These are phyloP conservation scores for Apostichopus japonicus DNA, from an alignment of 35 echinoderm and acorn worm species.

Conservation along the genomic window DNA sequence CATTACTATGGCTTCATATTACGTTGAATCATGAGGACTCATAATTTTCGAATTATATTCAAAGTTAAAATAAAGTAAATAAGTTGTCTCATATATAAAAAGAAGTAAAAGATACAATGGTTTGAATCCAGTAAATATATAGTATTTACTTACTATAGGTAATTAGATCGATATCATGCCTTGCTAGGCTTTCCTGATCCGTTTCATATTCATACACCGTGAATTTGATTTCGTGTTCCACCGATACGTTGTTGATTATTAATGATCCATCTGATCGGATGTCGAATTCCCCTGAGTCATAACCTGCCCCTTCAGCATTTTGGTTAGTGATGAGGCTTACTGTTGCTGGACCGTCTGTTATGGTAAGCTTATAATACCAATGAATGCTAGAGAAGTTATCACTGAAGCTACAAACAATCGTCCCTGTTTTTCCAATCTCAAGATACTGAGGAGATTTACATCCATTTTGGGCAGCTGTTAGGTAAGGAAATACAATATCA, in stretches of 20 bases:
- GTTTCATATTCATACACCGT: neutral
- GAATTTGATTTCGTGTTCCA: neutral
- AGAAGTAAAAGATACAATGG: too few relatives aligned
- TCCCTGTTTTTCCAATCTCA: neutral
- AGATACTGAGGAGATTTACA: neutral
- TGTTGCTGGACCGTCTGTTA: neutral
- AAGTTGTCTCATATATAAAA: too few relatives aligned
- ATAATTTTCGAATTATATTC: too few relatives aligned
- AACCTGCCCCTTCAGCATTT: neutral
- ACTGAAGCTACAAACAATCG: neutral
- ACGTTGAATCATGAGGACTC: too few relatives aligned
- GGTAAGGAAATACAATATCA: too few relatives aligned
- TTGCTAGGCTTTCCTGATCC: neutral
- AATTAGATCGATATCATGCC: neutral
- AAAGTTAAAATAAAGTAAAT: too few relatives aligned
- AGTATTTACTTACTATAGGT: neutral
- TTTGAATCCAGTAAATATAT: too few relatives aligned
- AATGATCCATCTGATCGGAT: slow-evolving; percentile 9
- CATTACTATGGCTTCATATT: too few relatives aligned
- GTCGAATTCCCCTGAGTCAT: slow-evolving; percentile 11
- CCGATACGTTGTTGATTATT: neutral
- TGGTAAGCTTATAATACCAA: neutral
- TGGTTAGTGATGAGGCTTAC: neutral
- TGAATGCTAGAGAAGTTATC: neutral
- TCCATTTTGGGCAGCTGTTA: neutral